Evolutionary conservation across 2,888 invertebrate genomes (phyloP).

Genomic region (Drosophila nigricruria): DNA sequence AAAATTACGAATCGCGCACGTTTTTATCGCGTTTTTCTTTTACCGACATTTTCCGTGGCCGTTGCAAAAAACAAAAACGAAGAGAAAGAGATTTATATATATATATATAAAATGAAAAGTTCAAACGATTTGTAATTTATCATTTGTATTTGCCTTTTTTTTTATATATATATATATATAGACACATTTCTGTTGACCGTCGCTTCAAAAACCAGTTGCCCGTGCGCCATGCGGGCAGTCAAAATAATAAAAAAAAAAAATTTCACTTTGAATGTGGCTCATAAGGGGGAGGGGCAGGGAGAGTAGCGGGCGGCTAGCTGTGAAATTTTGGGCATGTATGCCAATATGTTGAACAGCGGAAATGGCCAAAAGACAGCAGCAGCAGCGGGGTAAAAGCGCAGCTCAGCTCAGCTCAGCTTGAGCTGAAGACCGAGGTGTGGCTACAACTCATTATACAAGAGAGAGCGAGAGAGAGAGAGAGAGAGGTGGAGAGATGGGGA

Average conservation of each 20-base stretch:
- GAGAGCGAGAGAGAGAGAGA: conserved; percentile 2
- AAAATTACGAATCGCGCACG: conserved; percentile 60
- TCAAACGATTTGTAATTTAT: conserved; percentile 39
- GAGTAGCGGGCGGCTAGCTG: conserved; percentile 17
- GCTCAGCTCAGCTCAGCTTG: conserved; percentile 12
- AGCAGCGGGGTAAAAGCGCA: conserved; percentile 54
- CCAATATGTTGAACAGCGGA: conserved; percentile 74
- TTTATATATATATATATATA: not conserved
- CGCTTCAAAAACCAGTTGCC: conserved; percentile 47
- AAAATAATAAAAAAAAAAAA: conserved; percentile 36
- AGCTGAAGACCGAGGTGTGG: conserved; percentile 63
- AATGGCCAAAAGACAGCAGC: conserved; percentile 62
- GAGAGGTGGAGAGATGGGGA: conserved; percentile 14
- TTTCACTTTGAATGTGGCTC: conserved; percentile 73
- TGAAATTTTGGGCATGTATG: conserved; percentile 71
- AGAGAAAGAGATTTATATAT: too few species aligned
- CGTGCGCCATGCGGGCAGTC: conserved; percentile 8
- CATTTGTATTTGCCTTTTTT: conserved; percentile 16
- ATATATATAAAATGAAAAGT: conserved; percentile 1
- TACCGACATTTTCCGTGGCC: conserved; percentile 38
- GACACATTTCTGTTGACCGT: conserved; percentile 14
- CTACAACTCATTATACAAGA: conserved; percentile 50
- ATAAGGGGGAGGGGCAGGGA: conserved; percentile 3
- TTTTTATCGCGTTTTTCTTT: conserved; percentile 65
- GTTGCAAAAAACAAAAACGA: conserved; percentile 15